Conservation (phyloP, 2,888 invertebrate species). For the Falcaria lacertinaria region DNA sequence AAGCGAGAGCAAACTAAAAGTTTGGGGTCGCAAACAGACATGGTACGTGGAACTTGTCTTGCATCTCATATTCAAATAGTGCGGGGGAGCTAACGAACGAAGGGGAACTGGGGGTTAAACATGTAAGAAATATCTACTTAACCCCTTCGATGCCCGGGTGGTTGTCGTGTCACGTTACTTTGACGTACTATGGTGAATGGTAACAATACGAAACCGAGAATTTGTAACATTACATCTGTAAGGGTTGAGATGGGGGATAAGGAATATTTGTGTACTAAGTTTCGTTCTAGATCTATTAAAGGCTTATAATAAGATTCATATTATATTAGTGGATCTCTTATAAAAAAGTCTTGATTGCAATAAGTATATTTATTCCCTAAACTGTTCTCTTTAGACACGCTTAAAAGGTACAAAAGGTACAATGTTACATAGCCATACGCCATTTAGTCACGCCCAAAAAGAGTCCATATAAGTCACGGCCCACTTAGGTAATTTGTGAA, state of each 20-base stretch:
- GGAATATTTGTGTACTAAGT: too few species aligned
- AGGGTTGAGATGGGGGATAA: neutral
- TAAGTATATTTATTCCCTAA: too few species aligned
- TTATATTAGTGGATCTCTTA: too few species aligned
- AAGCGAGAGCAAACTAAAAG: slow-evolving; percentile 56
- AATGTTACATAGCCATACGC: too few species aligned
- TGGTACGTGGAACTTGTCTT: slow-evolving; percentile 57
- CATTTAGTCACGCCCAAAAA: too few species aligned
- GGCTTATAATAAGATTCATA: too few species aligned
- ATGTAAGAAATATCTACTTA: slow-evolving; percentile 57
- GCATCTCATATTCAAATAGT: slow-evolving; percentile 77
- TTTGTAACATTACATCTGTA: neutral
- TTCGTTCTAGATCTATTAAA: too few species aligned
- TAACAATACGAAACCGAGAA: neutral
- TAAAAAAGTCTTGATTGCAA: too few species aligned
- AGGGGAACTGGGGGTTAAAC: slow-evolving; percentile 27
- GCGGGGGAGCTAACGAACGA: slow-evolving; percentile 70
- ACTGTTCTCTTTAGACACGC: too few species aligned
- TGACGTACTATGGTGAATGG: neutral
- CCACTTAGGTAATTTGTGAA: too few species aligned
- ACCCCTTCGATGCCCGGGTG: slow-evolving; percentile 6
- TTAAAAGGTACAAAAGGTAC: too few species aligned
- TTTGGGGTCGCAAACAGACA: slow-evolving; percentile 63
- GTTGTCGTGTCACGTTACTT: slow-evolving; percentile 17
- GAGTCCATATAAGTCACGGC: too few species aligned